phyloP scores from a whole-genome alignment of 2,888 invertebrate species.

The Mechanitis messenoides region DNA sequence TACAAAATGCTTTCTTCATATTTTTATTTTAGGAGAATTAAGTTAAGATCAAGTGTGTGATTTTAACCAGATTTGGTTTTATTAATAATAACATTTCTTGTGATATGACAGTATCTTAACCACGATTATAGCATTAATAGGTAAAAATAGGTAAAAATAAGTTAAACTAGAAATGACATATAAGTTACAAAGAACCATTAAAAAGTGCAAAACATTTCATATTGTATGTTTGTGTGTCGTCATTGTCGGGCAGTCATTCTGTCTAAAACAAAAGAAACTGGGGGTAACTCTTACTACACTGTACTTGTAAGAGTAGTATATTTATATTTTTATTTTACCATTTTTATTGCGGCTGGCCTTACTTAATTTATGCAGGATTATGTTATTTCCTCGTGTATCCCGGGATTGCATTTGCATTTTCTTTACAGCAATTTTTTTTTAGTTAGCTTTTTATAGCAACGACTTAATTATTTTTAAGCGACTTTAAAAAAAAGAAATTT shows the following conservation, averaged over 20 bases:
- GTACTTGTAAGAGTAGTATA: slow-evolving; percentile 4
- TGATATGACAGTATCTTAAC: no score
- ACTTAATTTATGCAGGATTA: not conserved
- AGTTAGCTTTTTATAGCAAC: no score
- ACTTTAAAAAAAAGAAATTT: no score
- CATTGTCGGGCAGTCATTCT: slow-evolving; percentile 1
- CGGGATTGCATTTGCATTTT: not conserved
- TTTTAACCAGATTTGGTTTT: no score
- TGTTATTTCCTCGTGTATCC: not conserved
- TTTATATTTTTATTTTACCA: not conserved
- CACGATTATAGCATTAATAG: no score
- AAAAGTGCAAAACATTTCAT: slow-evolving; percentile 1
- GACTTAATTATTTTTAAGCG: no score
- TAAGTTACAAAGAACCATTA: not conserved
- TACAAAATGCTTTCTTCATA: no score
- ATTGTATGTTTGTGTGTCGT: slow-evolving; percentile 10
- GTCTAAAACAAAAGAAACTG: slow-evolving; percentile 14
- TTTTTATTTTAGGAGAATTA: no score
- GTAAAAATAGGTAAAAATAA: no score
- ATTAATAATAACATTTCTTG: no score
- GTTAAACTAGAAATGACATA: no score
- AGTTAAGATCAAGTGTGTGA: no score
- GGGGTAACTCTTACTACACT: slow-evolving; percentile 12
- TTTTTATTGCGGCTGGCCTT: slow-evolving; percentile 3
- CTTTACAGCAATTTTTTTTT: not conserved